Conservation (phyloP, 2,888 invertebrate genomes). For the Labia minor region DNA sequence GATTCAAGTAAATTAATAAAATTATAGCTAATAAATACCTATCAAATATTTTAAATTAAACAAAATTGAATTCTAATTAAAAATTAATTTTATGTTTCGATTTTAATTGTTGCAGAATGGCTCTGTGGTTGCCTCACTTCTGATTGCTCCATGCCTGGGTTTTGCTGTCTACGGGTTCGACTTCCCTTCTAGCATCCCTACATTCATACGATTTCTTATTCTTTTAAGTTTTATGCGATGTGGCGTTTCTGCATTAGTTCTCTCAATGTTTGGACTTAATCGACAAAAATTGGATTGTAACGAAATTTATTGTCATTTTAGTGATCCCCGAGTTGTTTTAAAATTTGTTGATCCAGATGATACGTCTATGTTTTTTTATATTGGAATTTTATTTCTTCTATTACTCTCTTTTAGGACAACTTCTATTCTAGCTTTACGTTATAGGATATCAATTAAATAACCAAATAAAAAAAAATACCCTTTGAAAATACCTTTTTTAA, state of each 20-base stretch:
- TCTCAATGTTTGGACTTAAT: constrained; percentile 52
- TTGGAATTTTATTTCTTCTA: background rate
- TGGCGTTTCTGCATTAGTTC: constrained; percentile 50
- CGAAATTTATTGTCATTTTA: constrained; percentile 50
- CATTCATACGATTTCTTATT: constrained; percentile 50
- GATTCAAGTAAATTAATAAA: too few relatives aligned
- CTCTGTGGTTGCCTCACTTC: constrained; percentile 52
- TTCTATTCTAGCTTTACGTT: background rate
- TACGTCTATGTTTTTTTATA: background rate
- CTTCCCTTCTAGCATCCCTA: constrained; percentile 52
- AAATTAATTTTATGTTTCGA: too few relatives aligned
- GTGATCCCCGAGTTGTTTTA: constrained; percentile 27
- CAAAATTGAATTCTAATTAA: too few relatives aligned
- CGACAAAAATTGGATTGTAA: constrained; percentile 46
- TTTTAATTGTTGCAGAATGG: constrained; percentile 47
- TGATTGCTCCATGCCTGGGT: constrained; percentile 55
- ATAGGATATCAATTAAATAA: background rate
- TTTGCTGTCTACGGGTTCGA: constrained; percentile 59
- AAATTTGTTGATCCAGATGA: background rate
- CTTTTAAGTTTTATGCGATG: constrained; percentile 55
- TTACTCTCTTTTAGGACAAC: background rate
- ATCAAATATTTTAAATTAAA: too few relatives aligned
- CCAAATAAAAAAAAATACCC: too few relatives aligned
- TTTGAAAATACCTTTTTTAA: too few relatives aligned
- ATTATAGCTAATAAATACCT: too few relatives aligned